phyloP scores from a whole-genome alignment of 1,140 invertebrate genomes.

The Anthonomus grandis region DNA sequence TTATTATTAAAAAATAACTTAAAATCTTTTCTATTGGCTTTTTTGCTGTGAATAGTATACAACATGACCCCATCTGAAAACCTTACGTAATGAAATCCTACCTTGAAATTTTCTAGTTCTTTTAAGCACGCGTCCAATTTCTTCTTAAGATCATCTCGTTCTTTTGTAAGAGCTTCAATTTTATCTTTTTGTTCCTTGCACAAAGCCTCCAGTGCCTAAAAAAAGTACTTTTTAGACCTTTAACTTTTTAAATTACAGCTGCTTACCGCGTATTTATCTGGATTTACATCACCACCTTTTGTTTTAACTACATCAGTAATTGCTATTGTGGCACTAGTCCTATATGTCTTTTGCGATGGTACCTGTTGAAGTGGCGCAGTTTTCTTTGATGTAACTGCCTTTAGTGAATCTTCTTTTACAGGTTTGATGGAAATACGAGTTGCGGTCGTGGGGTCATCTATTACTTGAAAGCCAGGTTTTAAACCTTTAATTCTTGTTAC shows the following conservation, averaged over 20 bases:
- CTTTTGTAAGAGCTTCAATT: conserved; percentile 24
- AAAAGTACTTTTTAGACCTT: conserved; percentile 2
- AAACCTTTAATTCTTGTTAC: conserved; percentile 24
- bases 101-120: conserved; percentile 27
- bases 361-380: too few species aligned
- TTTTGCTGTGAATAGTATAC: too few species aligned
- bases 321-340: background rate
- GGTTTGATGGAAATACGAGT: conserved; percentile 13
- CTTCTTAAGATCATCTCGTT: conserved; percentile 25
- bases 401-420: background rate
- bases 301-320: too few species aligned
- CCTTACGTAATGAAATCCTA: conserved; percentile 4
- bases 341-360: too few species aligned
- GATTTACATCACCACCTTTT: background rate
- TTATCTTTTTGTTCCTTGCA: conserved; percentile 29
- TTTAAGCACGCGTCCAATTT: conserved; percentile 27
- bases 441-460: conserved; percentile 8
- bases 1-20: too few species aligned
- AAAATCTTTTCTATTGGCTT: too few species aligned
- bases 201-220: conserved; percentile 24
- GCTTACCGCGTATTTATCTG: conserved; percentile 12
- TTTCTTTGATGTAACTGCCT: too few species aligned
- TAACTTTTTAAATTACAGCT: background rate
- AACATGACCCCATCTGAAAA: too few species aligned
- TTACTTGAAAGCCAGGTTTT: conserved; percentile 12